Evolutionary conservation across 2,888 invertebrate species (phyloP), one percentile per base, ranked within the genome.

Genomic region (Tetheella fluctuosa): DNA sequence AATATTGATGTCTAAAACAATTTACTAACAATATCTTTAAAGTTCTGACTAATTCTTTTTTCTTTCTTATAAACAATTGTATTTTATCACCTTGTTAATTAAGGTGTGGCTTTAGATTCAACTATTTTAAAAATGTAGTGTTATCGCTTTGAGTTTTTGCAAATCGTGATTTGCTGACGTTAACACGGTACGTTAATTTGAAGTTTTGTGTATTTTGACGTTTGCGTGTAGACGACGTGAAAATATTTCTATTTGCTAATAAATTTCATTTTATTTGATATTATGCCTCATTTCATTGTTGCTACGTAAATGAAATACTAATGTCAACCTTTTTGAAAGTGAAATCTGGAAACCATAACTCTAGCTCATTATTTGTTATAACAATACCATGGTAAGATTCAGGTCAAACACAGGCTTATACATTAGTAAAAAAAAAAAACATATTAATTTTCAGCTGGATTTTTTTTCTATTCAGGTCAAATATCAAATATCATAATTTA

Each of bases 161-260:
- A 54, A 30, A 28, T 25, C 54, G 54, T 54, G 54, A n/a, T 25
- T 25, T 8, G 23, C 28, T 54, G 54, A 54, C 54, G 54, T 54
- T 54, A 54, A 17, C n/a, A 30, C 54, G 25, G 54, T 17, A 54
- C 17, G 25, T 28, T 28, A 7, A 15, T 54, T 54, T 30, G 54
- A 54, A 7, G n/a, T 39, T 54, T n/a, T n/a, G n/a, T n/a, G n/a
- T n/a, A n/a, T n/a, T n/a, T n/a, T n/a, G n/a, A n/a, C n/a, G n/a
- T n/a, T n/a, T n/a, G 52, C 25, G 28, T 53, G 37, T 39, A 42
- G 12, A 39, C 28, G 28, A 23, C n/a, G 20, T 30, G 34, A 13
- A 53, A 56, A 56, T 37, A 48, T 48, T 60, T 59, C 56, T 54
- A 54, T 59, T 59, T 54, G 13, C 25, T 10, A 37, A 59, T 48